Base-by-base conservation (phyloP, 2,888 invertebrate species). In the Eurytoma adleriae region DNA sequence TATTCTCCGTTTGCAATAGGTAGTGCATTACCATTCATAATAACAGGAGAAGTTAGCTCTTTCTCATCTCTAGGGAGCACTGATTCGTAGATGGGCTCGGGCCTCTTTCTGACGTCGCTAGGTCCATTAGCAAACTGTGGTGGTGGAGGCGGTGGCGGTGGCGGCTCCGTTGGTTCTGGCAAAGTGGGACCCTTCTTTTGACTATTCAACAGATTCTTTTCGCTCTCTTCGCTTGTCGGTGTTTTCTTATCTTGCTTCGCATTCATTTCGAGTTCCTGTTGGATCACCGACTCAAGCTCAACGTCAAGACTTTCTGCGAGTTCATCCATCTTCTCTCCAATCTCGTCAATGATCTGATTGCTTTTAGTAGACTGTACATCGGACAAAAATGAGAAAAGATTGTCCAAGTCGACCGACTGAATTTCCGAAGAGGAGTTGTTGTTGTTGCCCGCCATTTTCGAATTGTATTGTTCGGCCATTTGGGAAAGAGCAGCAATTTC, bases 361-460 rank as follows among this genome's bases (percentile, higher is more conserved):
- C 93, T 92, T 86, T 92, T 93, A 16, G 92, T 92, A 87, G 90
- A 93, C 66, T 92, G 92, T 57, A 96, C 95, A 85, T 97, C 97
- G 0, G 96, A 96, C 27, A 97, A 92, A 91, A 97, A 97, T 79
- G 96, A 96, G 91, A 97, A 97, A 86, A 97, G 91, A 90, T 97
- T 97, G 91, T 97, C 97, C 86, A 97, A 91, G 89, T 97, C 97
- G 0, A 97, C 96, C 0, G 96, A 95, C 87, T 96, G 96, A 12
- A 94, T 83, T 86, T 92, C 88, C 81, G 91, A 83, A 71, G 89
- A 27, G 18, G 73, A 13, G 12, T 67, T 82, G 50, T 73, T 77
- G 70, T 73, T 82, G 57, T 56, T 74, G 7, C n/a, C 90, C 3
- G 92, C 91, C 85, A 94, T 91, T 83, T 93, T 93, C 0, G 93